Base-by-base conservation (phyloP, 2,113 vertebrate genomes). In the Bujurquina vittata region DNA sequence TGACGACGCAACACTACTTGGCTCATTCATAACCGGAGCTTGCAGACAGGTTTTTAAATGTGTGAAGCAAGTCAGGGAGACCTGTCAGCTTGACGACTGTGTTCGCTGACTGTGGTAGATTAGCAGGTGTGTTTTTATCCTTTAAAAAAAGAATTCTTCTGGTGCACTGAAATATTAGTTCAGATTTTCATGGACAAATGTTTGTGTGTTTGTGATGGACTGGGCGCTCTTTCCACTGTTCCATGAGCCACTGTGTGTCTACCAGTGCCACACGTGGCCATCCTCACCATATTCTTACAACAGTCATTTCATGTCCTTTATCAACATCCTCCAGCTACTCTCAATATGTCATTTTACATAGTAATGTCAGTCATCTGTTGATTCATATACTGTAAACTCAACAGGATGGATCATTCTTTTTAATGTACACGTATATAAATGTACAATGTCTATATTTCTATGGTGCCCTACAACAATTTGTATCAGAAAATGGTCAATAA, bases 381-480 rank as follows among this genome's bases (percentile, higher is more conserved):
- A 91, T 92, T 94, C 83, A 92, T 91, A 91, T 89, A 89, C 88
- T 86, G 88, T 94, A 81, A 93, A 89, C 87, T 92, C 91, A 81
- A 91, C 80, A 92, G 88, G 91, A 94, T 90, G 93, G 89, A 91
- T 94, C 91, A 93, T 94, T 93, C 90, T 94, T 94, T 95, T 93
- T 91, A 92, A 94, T 93, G 94, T 94, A 94, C 94, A 94, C 91
- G 83, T 94, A 94, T 94, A 93, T 94, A 95, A 94, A 94, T 94
- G 93, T 95, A 94, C 94, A 93, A 95, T 93, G 94, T 95, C 93
- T 94, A 95, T 95, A 95, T 95, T 95, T 95, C 93, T 95, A 95
- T 95, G 93, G 94, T 94, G 93, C 93, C 93, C 94, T 90, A 93
- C 93, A 91, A 92, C 92, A 87, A 94, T 94, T 95, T 95, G 93